Evolutionary conservation across 64 coral and sea anemone species (phyloP), one percentile per base, ranked within the genome.

Genomic region (Actinia equina): DNA sequence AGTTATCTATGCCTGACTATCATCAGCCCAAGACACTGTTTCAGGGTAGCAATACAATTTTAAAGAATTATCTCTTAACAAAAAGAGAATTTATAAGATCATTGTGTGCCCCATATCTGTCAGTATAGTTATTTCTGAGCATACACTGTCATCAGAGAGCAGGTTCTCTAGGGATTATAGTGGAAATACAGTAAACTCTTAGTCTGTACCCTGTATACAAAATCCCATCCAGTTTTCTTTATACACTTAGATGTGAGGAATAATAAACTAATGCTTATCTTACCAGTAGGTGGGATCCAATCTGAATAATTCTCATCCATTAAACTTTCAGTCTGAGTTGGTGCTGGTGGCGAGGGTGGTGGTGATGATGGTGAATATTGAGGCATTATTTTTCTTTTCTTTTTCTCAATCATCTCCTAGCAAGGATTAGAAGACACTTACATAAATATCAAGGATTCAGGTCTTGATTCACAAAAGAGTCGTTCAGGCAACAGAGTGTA

Each of bases 141-240:
- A 53, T 53, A 57, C 83, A 85, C 83, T 60, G 83, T 85, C 83
- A 85, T 85, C 83, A 85, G 83, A 85, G 23, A 26, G 83, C 83
- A 42, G 10, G 49, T 81, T 51, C 44, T 82, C 27, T 82, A 82
- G 80, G 80, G 80, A 82, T n/a, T 17, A 52, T 51, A 82, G 80
- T 82, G 80, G 16, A 5, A 23, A 17, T 51, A 51, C 80, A 82
- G 45, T 45, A 4, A 41, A 5, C 13, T 14, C 69, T 74, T 30
- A 30, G 20, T 30, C 69, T 74, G 26, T 30, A 74, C 69, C 69
- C 27, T 74, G 69, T 74, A 74, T 74, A 74, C 10, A 13, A 41
- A 74, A 65, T 74, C 69, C 69, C 69, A 74, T 74, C 55, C 2
- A 57, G 55, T 49, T 49, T 49, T 49, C 46, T 49, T 49, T 0